Percentiles rank a stretch among this genome's conserved stretches.
Conservation (phyloP, 2,888 invertebrate species). For the Anoplius nigerrimus region DNA sequence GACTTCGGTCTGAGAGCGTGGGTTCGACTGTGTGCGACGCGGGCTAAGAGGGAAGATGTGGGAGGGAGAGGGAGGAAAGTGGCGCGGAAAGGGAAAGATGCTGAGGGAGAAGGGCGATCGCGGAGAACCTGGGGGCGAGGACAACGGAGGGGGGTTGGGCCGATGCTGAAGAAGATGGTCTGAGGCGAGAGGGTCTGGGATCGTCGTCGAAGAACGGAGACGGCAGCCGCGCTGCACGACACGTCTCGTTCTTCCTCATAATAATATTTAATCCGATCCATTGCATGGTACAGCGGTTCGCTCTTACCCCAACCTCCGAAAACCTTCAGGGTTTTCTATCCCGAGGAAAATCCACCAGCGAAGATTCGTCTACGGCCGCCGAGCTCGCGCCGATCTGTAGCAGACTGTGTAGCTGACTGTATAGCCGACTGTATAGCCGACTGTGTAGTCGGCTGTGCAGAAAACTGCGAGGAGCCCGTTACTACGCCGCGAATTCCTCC, state of each 20-base stretch:
- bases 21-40: constrained; percentile 36
- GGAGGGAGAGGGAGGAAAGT: constrained; percentile 9
- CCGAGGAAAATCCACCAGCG: constrained; percentile 39
- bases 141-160: constrained; percentile 6
- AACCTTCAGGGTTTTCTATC: constrained; percentile 63
- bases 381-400: constrained; percentile 1
- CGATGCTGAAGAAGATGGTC: constrained; percentile 22
- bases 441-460: no score
- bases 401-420: neutral
- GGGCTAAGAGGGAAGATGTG: constrained; percentile 10
- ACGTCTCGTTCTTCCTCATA: constrained; percentile 71
- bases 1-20: constrained; percentile 56
- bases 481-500: no score
- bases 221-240: constrained; percentile 59
- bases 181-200: constrained; percentile 28
- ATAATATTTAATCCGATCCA: constrained; percentile 74
- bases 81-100: constrained; percentile 19
- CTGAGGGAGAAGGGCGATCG: constrained; percentile 18
- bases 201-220: constrained; percentile 40
- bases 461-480: no score
- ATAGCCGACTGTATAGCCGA: no score
- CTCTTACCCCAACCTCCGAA: constrained; percentile 68
- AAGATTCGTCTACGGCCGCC: constrained; percentile 36
- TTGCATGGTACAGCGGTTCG: constrained; percentile 72
- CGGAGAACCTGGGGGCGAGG: constrained; percentile 9